Evolutionary conservation across 1,140 invertebrate genomes (phyloP).

Genomic region (Tachypleus tridentatus): DNA sequence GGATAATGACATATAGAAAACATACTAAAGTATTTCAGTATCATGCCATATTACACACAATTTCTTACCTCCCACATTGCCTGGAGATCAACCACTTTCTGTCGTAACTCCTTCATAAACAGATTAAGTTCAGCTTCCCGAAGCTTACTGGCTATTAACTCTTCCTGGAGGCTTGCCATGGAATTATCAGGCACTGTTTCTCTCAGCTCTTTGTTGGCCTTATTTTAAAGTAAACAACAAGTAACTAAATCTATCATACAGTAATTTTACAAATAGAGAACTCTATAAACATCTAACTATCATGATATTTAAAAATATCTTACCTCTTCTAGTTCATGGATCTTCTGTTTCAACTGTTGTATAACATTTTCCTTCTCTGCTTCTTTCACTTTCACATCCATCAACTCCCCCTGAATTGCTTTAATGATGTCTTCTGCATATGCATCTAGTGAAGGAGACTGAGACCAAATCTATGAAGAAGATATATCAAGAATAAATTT

Average conservation of each 20-base stretch:
- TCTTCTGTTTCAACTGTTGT: slow-evolving; percentile 79
- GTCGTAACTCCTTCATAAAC: slow-evolving; percentile 87
- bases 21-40: too few relatives aligned
- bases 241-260: too few relatives aligned
- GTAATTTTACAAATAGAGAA: too few relatives aligned
- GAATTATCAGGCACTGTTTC: slow-evolving; percentile 75
- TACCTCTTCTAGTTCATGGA: slow-evolving; percentile 56
- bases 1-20: too few relatives aligned
- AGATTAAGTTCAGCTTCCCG: slow-evolving; percentile 91
- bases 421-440: background rate
- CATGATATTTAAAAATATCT: too few relatives aligned
- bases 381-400: slow-evolving; percentile 87
- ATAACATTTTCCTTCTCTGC: slow-evolving; percentile 84
- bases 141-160: slow-evolving; percentile 91
- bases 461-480: background rate
- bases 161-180: slow-evolving; percentile 86
- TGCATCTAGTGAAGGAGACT: background rate
- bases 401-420: slow-evolving; percentile 81
- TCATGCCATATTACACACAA: too few relatives aligned
- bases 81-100: slow-evolving; percentile 72
- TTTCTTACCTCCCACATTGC: slow-evolving; percentile 39
- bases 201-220: slow-evolving; percentile 76
- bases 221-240: too few relatives aligned
- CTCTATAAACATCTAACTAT: too few relatives aligned
- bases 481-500: too few relatives aligned